phyloP scores from a whole-genome alignment of 1,140 invertebrate species.

The Drosophila mayri region DNA sequence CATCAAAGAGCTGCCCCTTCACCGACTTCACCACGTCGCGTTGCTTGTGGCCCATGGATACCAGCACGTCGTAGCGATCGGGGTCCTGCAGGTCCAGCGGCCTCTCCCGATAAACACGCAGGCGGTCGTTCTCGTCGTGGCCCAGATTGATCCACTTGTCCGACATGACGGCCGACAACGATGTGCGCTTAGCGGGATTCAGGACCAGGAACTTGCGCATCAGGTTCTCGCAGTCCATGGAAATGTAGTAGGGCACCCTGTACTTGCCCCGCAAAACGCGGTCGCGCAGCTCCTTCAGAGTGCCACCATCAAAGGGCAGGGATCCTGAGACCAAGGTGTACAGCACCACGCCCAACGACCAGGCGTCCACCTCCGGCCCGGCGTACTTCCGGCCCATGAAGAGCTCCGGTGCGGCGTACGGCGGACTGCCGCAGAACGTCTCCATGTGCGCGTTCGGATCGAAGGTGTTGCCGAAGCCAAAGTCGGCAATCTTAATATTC shows the following conservation, averaged over 20 bases:
- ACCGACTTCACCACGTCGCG: conserved; percentile 98
- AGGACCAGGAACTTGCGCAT: conserved; percentile 99
- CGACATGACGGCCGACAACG: conserved; percentile 98
- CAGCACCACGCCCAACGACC: conserved; percentile 99
- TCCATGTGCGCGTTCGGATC: conserved; percentile 99
- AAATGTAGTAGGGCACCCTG: conserved; percentile 99
- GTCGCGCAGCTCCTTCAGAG: conserved; percentile 98
- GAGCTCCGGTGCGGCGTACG: conserved; percentile 99
- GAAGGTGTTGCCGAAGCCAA: conserved; percentile 99
- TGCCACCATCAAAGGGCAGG: conserved; percentile 99
- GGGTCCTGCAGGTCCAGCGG: conserved; percentile 69
- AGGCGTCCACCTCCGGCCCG: conserved; percentile 99
- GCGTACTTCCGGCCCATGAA: conserved; percentile 99
- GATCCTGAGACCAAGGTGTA: conserved; percentile 99
- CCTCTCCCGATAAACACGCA: conserved; percentile 96
- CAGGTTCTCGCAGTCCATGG: conserved; percentile 99
- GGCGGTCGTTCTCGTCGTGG: conserved; percentile 97
- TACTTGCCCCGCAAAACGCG: conserved; percentile 99
- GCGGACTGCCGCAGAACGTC: conserved; percentile 99
- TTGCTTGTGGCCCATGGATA: conserved; percentile 96
- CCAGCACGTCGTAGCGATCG: conserved; percentile 91
- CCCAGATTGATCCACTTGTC: conserved; percentile 99
- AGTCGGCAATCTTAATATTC: conserved; percentile 99
- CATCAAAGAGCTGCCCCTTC: conserved; percentile 98
- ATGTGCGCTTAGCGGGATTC: conserved; percentile 98